These are phyloP conservation scores for Calliphora vicina DNA, from an alignment of 1,140 invertebrate species.

Conservation along the genomic window DNA sequence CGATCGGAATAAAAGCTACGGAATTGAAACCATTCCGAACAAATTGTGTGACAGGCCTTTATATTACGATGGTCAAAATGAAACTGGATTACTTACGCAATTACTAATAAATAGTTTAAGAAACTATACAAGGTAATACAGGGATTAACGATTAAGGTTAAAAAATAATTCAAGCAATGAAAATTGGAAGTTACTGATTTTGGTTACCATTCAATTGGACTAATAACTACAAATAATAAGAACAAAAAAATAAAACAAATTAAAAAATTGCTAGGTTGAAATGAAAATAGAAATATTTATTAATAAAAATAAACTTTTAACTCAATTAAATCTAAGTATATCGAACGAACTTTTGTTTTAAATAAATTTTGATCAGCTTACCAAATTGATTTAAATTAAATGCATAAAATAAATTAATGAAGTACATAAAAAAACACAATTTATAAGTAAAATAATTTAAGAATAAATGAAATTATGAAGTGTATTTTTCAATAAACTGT, in stretches of 20 bases:
- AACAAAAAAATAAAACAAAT: neutral
- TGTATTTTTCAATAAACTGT: neutral
- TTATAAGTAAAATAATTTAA: neutral
- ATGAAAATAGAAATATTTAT: neutral
- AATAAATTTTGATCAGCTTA: neutral
- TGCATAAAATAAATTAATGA: neutral
- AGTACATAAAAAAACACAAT: constrained; percentile 9
- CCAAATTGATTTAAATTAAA: neutral
- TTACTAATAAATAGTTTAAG: no score
- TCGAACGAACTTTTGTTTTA: neutral
- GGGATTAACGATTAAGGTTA: no score
- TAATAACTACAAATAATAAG: neutral
- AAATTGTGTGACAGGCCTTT: no score
- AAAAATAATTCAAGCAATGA: no score
- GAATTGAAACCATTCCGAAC: no score
- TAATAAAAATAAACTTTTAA: neutral
- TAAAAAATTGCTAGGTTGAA: no score
- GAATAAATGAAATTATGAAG: neutral
- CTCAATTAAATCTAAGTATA: neutral
- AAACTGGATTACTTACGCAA: no score
- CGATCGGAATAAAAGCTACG: no score
- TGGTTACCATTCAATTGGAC: neutral
- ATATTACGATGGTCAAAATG: no score
- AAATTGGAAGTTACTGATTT: no score
- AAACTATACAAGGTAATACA: no score